Evolutionary conservation across 2,797 vertebrate species (phyloP).

Genomic region (Myoxocephalus aenaeus): DNA sequence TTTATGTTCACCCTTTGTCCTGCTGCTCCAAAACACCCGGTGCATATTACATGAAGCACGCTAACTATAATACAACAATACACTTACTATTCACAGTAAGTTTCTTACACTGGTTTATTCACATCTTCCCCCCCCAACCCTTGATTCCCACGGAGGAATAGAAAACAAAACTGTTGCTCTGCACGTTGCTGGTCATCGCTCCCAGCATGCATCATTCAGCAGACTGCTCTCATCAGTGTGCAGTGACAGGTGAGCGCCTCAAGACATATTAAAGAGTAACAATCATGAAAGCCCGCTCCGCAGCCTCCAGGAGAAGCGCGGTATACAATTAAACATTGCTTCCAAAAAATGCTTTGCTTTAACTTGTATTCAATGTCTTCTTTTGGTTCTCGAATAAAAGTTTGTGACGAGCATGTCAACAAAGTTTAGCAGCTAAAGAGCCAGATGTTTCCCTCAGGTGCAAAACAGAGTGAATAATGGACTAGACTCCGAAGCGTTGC

Average conservation of each 20-base stretch:
- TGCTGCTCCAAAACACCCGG: too few relatives aligned
- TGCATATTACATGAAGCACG: not conserved
- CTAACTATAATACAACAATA: not conserved
- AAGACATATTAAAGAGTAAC: constrained; percentile 77
- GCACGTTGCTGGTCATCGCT: constrained; percentile 48
- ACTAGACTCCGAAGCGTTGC: too few relatives aligned
- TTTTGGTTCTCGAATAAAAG: not conserved
- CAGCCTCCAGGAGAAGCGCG: not conserved
- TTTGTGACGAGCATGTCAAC: not conserved
- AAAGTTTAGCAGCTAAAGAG: not conserved
- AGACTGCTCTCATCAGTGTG: constrained; percentile 28
- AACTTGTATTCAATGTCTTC: not conserved
- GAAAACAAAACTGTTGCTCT: constrained; percentile 26
- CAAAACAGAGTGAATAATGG: too few relatives aligned
- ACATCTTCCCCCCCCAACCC: not conserved
- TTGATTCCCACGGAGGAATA: constrained; percentile 22
- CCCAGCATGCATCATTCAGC: constrained; percentile 71
- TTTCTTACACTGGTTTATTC: constrained; percentile 41
- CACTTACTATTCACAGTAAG: not conserved
- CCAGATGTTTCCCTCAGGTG: not conserved
- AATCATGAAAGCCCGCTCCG: constrained; percentile 12
- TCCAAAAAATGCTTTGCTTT: not conserved
- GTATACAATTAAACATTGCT: not conserved
- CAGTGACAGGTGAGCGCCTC: constrained; percentile 64
- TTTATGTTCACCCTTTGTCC: not conserved